These are phyloP conservation scores for Euthynnus affinis DNA, from an alignment of 2,797 vertebrate genomes.

Conservation along the genomic window DNA sequence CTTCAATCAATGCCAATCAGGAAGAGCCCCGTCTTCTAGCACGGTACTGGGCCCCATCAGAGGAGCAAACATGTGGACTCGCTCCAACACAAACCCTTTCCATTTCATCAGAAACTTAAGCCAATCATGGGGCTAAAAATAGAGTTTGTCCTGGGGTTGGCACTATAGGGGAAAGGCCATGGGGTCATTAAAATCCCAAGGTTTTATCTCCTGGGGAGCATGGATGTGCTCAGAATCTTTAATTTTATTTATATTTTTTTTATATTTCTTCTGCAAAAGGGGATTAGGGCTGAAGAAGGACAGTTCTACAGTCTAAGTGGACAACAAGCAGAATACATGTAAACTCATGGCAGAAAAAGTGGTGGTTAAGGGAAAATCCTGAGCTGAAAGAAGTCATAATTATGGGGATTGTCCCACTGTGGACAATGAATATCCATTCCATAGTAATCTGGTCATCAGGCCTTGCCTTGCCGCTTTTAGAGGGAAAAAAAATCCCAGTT, in stretches of 20 bases:
- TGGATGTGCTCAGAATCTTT: neutral
- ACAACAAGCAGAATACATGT: neutral
- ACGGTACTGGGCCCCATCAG: neutral
- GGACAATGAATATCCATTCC: slow-evolving; percentile 10
- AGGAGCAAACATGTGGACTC: slow-evolving; percentile 2
- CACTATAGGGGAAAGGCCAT: neutral
- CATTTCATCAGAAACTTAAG: neutral
- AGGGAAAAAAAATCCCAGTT: neutral
- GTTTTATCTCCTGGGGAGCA: slow-evolving; percentile 1
- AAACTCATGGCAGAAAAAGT: neutral
- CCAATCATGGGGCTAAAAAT: neutral
- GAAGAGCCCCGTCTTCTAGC: neutral
- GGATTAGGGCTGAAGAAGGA: neutral
- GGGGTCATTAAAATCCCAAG: slow-evolving; percentile 1
- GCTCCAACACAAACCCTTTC: neutral
- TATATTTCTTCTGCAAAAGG: neutral
- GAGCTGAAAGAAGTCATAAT: slow-evolving; percentile 13
- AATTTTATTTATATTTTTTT: neutral
- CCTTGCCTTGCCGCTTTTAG: neutral
- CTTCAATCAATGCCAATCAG: neutral
- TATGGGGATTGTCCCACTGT: neutral
- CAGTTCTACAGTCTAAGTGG: slow-evolving; percentile 2
- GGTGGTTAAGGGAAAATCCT: neutral
- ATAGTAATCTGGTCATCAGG: neutral
- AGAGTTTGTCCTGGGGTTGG: neutral